A percentile compares a stretch with the other conserved stretches of the same genome.
Conservation (phyloP, 2,888 invertebrate genomes). For the Dyspetes luteomarginatus region DNA sequence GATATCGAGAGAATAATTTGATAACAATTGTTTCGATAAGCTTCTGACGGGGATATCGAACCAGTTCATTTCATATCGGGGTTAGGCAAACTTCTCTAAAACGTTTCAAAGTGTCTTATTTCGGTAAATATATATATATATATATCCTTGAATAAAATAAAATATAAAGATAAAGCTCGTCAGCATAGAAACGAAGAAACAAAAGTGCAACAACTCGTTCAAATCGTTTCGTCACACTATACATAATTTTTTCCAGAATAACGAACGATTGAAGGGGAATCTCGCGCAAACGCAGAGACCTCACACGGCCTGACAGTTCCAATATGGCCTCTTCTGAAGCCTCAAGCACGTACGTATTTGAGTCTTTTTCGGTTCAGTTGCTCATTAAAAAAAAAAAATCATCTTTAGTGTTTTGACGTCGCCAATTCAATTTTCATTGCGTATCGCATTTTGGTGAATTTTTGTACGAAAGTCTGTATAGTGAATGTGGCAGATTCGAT, state of each 20-base stretch:
- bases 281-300: constrained; percentile 53
- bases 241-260: background rate
- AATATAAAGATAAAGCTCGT: background rate
- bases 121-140: too few relatives aligned
- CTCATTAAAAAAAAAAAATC: background rate
- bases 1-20: background rate
- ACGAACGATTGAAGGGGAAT: constrained; percentile 3
- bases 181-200: background rate
- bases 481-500: too few relatives aligned
- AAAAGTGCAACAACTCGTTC: background rate
- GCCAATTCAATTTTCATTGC: background rate
- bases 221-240: background rate
- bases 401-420: background rate
- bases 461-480: background rate
- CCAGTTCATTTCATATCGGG: background rate
- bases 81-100: background rate
- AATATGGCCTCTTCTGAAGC: constrained; percentile 51
- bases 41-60: background rate
- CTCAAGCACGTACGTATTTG: constrained; percentile 52
- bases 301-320: constrained; percentile 2
- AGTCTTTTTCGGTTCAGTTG: constrained; percentile 21
- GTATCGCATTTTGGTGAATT: background rate
- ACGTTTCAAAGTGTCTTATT: background rate
- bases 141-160: background rate
- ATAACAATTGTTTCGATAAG: background rate